Evolutionary conservation across 2,888 invertebrate genomes (phyloP), one percentile per base, ranked within the genome.

Genomic region (Andrena camellia): DNA sequence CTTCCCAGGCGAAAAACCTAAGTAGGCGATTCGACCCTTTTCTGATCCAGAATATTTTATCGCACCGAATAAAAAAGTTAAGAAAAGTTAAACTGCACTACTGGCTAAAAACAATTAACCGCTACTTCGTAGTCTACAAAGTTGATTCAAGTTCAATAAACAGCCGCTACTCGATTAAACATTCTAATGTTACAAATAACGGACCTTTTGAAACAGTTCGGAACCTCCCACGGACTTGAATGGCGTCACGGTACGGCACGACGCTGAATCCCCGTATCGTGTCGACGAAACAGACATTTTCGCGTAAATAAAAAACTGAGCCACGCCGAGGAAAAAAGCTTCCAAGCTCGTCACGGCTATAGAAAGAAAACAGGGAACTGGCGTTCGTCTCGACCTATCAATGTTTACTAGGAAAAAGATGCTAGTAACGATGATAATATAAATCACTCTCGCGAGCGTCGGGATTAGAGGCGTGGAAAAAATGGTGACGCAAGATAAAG

Each of bases 401-500:
- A 20, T 69, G 69, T 79, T 86, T 83, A 80, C 76, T 42, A 71
- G 57, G 81, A 68, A 79, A 78, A 83, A 79, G 64, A 78, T 71
- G 71, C 80, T 67, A 42, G 63, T 76, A 69, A 74, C 71, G 68
- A 74, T 63, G 83, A 83, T 76, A 73, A 54, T 68, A 71, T 71
- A 83, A 83, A 83, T 83, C 70, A 66, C 26, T 20, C 75, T 57
- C n/a, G 29, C 74, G 23, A 52, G 63, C 26, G 60, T 63, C 31
- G n/a, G 33, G 23, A 68, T 62, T 50, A 33, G 35, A 60, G 42
- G 33, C 5, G 20, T 10, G 4, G 20, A 35, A 7, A 72, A 78
- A 59, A 59, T 48, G 52, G 6, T 48, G 64, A 60, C 29, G 64
- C 54, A 69, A 48, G 26, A 50, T 54, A 26, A 35, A 48, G n/a